Conservation (phyloP, 2,888 invertebrate species). For the Drosophila sordidula region DNA sequence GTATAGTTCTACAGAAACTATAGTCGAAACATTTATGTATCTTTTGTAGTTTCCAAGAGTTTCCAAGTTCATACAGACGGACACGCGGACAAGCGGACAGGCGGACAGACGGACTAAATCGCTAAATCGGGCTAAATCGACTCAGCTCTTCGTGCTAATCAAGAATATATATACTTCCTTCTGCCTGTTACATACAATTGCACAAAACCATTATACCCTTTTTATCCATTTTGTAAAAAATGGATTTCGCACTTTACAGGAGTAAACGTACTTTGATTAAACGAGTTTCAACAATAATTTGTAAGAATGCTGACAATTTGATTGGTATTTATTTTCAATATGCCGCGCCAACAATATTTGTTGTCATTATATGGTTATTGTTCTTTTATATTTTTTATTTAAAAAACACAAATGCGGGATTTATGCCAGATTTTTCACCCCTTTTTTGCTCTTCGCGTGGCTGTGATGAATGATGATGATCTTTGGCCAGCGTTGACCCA, state of each 20-base stretch:
- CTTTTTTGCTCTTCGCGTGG: background rate
- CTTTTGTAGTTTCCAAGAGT: too few relatives aligned
- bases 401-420: slow-evolving; percentile 17
- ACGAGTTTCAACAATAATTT: slow-evolving; percentile 21
- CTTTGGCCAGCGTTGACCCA: slow-evolving; percentile 39
- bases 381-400: background rate
- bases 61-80: too few relatives aligned
- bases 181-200: too few relatives aligned
- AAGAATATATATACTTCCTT: too few relatives aligned
- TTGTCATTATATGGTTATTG: slow-evolving; percentile 18
- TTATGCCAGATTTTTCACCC: slow-evolving; percentile 17
- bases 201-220: too few relatives aligned
- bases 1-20: too few relatives aligned
- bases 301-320: slow-evolving; percentile 33
- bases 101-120: too few relatives aligned
- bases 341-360: slow-evolving; percentile 4
- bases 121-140: too few relatives aligned
- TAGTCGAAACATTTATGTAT: too few relatives aligned
- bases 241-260: background rate
- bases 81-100: too few relatives aligned
- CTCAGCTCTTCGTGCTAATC: too few relatives aligned
- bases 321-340: slow-evolving; percentile 56
- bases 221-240: background rate
- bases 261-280: slow-evolving; percentile 14
- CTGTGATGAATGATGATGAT: slow-evolving; percentile 53